Evolutionary conservation across 2,797 vertebrate species (phyloP), one percentile per base, ranked within the genome.

Genomic region (Clamator glandarius): DNA sequence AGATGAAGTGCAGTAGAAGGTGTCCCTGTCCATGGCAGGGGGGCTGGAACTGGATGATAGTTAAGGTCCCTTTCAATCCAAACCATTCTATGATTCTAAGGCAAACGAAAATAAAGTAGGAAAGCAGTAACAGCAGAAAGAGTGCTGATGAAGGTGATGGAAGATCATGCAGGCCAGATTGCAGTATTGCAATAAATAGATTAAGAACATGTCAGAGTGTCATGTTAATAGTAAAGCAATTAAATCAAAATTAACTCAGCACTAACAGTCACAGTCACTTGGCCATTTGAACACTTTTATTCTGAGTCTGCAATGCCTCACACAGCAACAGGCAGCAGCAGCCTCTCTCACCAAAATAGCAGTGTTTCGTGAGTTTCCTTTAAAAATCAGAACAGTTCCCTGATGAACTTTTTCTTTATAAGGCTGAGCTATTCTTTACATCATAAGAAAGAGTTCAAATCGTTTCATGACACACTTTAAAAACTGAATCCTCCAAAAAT

Each of bases 401-500:
- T 67, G 29, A 13, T 90, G 17, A 72, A 83, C 19, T 51, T 39
- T 20, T 63, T 70, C 42, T 67, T 70, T 50, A 70, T 55, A 75
- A 12, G 16, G 41, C 3, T 44, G 58, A 92, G 17, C 52, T 74
- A 31, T 23, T 81, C 77, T 75, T 75, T 14, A 58, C 25, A 68
- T 72, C 25, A 14, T 12, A 57, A 63, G 36, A 66, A 57, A 63
- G 36, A 66, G 33, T 74, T 81, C 58, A 61, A 87, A 81, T 74
- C 90, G 26, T 81, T 91, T 54, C 9, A 2, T 42, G 46, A 86
- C 52, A 78, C 12, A n/a, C 46, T 72, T 86, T 35, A 66, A 73
- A 93, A 88, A 75, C 16, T 31, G 31, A 88, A 86, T 75, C 16
- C 7, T n/a, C n/a, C n/a, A 90, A 92, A 91, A 86, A 75, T 78